Evolutionary conservation across 2,888 invertebrate genomes (phyloP), one percentile per base, ranked within the genome.

Genomic region (Spatulosminthurus flaviceps): DNA sequence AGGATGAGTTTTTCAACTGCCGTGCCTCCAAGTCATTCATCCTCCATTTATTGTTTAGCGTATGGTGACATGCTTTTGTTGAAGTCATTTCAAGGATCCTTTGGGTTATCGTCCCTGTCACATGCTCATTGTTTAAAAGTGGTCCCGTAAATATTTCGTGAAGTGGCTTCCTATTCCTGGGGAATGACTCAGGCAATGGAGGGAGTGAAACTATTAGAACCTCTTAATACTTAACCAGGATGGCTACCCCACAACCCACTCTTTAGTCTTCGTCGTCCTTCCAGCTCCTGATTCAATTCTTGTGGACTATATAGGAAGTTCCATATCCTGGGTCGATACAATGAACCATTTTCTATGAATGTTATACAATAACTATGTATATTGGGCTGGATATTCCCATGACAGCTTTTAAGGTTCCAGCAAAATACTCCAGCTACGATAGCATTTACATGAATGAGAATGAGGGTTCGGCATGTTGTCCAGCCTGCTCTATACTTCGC

Each of bases 11-110:
- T 34, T 51, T 51, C 7, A 11, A 2, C 51, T 51, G 51, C 51
- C 51, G 51, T 51, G 51, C 51, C 51, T 51, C 51, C 51, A 51
- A 19, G 51, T 51, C 51, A 51, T 51, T 51, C 51, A 51, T 51
- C 4, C 9, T 51, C 51, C 51, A 19, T n/a, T 5, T 51, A 51
- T 51, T 4, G 51, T 51, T 19, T 51, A 19, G 51, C 19, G n/a
- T n/a, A n/a, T 13, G 16, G 51, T 51, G 51, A 51, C 51, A 51
- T 4, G 51, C 9, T 19, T 51, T 2, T 51, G 16, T 51, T 5
- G 51, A 51, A n/a, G 19, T n/a, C 51, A 51, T 51, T 51, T n/a
- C 51, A 51, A 34, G 51, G 5, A 51, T 51, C 51, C 51, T n/a
- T 51, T 13, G 51, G 19, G 19, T 51, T 51, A 51, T 51, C 51